phyloP scores from a whole-genome alignment of 2,888 invertebrate genomes.

The Ramazzottius varieornatus region DNA sequence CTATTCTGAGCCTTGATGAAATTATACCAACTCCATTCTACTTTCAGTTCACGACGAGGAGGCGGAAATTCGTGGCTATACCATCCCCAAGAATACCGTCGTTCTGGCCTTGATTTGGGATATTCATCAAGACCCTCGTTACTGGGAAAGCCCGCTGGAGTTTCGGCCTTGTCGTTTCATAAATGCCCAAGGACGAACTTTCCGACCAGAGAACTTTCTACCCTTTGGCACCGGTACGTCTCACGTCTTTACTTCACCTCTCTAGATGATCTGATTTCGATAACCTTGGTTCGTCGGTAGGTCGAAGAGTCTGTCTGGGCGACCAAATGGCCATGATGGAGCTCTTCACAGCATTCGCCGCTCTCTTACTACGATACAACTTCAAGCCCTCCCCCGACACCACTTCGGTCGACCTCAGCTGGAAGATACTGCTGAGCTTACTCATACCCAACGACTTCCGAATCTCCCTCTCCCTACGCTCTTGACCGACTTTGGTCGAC shows the following conservation, averaged over 20 bases:
- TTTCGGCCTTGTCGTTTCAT: not conserved
- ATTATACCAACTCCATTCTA: no score
- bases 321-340: slow-evolving; percentile 2
- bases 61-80: not conserved
- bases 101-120: not conserved
- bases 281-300: no score
- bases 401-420: not conserved
- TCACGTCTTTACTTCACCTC: no score
- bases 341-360: not conserved
- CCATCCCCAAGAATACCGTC: not conserved
- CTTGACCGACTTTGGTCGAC: not conserved
- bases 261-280: no score
- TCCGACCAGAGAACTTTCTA: not conserved
- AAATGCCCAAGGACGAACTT: not conserved
- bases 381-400: not conserved
- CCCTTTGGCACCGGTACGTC: not conserved
- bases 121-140: not conserved
- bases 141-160: not conserved
- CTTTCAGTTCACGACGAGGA: not conserved
- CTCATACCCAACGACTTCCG: not conserved
- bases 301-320: not conserved
- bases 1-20: no score
- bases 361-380: not conserved
- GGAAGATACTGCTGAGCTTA: not conserved
- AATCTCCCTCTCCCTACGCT: not conserved